Evolutionary conservation across 2,113 vertebrate species (phyloP).

Genomic region (Pithys albifrons): DNA sequence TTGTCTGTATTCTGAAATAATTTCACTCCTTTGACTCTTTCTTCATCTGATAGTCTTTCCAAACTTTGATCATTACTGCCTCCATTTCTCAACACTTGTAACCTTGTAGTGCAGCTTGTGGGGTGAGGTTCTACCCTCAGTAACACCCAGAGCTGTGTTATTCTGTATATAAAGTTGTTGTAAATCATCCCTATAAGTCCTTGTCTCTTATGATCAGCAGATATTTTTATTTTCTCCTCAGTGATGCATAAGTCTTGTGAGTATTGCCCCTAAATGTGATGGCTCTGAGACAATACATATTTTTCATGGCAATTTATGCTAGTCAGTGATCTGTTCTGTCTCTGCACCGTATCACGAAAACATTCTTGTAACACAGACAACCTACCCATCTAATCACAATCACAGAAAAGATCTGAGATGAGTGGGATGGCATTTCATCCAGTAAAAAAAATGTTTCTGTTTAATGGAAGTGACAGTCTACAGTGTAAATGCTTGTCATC

Average conservation of each 20-base stretch:
- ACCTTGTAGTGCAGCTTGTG: neutral
- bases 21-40: neutral
- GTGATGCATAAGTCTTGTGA: neutral
- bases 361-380: constrained; percentile 31
- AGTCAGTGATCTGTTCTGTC: neutral
- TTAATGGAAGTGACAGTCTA: constrained; percentile 50
- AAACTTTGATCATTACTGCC: neutral
- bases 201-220: neutral
- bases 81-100: neutral
- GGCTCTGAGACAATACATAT: neutral
- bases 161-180: neutral
- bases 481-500: constrained; percentile 26
- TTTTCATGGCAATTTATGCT: neutral
- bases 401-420: constrained; percentile 43
- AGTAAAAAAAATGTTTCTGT: constrained; percentile 28
- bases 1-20: neutral
- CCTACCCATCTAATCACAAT: constrained; percentile 25
- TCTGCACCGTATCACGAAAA: neutral
- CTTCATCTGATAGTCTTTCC: neutral
- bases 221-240: neutral
- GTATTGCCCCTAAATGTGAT: neutral
- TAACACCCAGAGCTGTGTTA: neutral
- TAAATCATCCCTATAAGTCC: neutral
- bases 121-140: neutral
- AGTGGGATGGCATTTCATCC: constrained; percentile 52